phyloP scores from a whole-genome alignment of 2,888 invertebrate genomes.

The Pandemis cinnamomeana region DNA sequence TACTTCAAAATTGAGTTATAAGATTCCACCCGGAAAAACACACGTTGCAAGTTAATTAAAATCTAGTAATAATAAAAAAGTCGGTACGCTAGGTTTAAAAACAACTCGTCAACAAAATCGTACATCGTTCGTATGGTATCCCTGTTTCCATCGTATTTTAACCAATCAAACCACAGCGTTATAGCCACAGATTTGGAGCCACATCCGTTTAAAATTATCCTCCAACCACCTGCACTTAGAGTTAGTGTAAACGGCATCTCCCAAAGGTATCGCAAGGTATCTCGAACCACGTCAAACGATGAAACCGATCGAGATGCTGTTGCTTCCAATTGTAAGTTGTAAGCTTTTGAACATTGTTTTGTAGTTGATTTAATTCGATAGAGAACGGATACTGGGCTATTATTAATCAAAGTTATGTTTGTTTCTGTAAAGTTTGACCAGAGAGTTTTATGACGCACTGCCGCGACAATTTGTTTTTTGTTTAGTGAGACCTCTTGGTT shows the following conservation, averaged over 20 bases:
- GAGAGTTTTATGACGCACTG: no score
- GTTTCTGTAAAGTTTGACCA: neutral
- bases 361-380: neutral
- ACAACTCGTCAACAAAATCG: no score
- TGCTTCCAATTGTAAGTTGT: neutral
- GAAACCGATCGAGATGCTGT: constrained; percentile 2
- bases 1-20: no score
- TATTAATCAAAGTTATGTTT: neutral
- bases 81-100: no score
- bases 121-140: no score
- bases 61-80: no score
- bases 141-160: neutral
- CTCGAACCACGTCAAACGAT: neutral
- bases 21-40: no score
- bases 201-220: constrained; percentile 37
- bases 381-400: neutral
- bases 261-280: neutral
- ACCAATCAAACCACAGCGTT: constrained; percentile 10
- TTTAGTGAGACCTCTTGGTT: no score
- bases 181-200: constrained; percentile 18
- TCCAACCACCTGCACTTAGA: constrained; percentile 35
- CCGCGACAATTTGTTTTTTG: no score
- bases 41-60: no score
- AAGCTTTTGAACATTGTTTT: constrained; percentile 10
- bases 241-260: constrained; percentile 11